These are phyloP conservation scores for Sebastes taczanowskii DNA, from an alignment of 2,797 vertebrate genomes.

Conservation along the genomic window DNA sequence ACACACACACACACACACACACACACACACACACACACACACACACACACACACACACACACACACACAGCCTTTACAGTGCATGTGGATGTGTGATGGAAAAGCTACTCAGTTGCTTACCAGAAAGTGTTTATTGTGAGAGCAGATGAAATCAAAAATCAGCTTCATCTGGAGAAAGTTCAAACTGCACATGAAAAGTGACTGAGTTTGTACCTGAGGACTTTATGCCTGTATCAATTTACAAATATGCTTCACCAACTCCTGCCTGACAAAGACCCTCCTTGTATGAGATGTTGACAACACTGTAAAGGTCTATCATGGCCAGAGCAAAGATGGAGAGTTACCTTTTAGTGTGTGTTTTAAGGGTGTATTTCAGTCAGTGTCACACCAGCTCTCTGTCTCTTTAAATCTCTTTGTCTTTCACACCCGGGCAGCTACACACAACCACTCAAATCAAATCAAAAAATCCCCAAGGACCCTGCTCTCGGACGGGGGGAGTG, in stretches of 20 bases:
- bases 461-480: conserved; percentile 74
- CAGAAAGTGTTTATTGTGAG: conserved; percentile 25
- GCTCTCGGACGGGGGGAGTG: conserved; percentile 64
- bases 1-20: too few relatives aligned
- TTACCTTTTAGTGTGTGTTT: not conserved
- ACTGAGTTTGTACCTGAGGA: not conserved
- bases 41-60: not conserved
- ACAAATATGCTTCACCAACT: conserved; percentile 6
- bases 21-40: too few relatives aligned
- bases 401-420: conserved; percentile 73
- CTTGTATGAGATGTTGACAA: conserved; percentile 35
- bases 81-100: conserved; percentile 41
- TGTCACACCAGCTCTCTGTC: conserved; percentile 45
- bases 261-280: conserved; percentile 39
- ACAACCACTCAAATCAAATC: conserved; percentile 71
- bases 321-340: not conserved
- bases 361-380: not conserved
- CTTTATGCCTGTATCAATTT: conserved; percentile 16
- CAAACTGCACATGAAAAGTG: not conserved
- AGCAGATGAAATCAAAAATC: conserved; percentile 12
- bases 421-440: conserved; percentile 54
- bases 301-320: conserved; percentile 2
- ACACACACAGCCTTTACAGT: conserved; percentile 9
- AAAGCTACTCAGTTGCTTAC: conserved; percentile 4
- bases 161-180: not conserved